phyloP scores from a whole-genome alignment of 2,888 invertebrate species.

The Trachelus troglodyta region DNA sequence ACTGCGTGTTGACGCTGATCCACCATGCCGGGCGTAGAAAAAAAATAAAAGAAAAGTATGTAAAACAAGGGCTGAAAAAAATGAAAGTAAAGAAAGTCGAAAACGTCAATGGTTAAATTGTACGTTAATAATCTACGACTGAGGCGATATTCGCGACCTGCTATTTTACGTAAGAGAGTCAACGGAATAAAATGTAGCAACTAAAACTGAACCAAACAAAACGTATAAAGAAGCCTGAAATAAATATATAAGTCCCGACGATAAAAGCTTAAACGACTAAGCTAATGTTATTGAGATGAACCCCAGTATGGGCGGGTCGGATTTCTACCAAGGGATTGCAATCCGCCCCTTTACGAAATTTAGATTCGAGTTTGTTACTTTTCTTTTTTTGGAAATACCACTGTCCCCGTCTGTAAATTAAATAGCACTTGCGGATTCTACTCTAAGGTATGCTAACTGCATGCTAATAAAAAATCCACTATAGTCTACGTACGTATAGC shows the following conservation, averaged over 20 bases:
- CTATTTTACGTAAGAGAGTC: background rate
- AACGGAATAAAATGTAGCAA: background rate
- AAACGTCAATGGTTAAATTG: too few species aligned
- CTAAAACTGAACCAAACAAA: background rate
- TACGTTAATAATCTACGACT: too few species aligned
- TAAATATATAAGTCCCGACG: conserved; percentile 44
- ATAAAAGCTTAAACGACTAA: conserved; percentile 58
- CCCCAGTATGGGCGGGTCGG: conserved; percentile 48
- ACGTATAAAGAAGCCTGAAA: conserved; percentile 18
- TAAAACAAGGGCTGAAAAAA: too few species aligned
- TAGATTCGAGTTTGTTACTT: conserved; percentile 31
- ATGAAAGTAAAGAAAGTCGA: too few species aligned
- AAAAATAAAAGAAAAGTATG: too few species aligned
- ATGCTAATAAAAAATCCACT: conserved; percentile 39
- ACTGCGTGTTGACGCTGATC: conserved; percentile 12
- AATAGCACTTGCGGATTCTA: conserved; percentile 37
- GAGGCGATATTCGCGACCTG: background rate
- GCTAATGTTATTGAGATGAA: conserved; percentile 64
- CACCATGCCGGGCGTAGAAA: too few species aligned
- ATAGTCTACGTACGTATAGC: too few species aligned
- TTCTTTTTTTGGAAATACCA: conserved; percentile 31
- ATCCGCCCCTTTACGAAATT: conserved; percentile 53
- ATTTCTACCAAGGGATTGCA: conserved; percentile 49
- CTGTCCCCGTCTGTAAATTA: conserved; percentile 40
- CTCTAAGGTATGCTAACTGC: conserved; percentile 47